Conservation (phyloP, 2,113 vertebrate species). For the Nannobrachium achirus region DNA sequence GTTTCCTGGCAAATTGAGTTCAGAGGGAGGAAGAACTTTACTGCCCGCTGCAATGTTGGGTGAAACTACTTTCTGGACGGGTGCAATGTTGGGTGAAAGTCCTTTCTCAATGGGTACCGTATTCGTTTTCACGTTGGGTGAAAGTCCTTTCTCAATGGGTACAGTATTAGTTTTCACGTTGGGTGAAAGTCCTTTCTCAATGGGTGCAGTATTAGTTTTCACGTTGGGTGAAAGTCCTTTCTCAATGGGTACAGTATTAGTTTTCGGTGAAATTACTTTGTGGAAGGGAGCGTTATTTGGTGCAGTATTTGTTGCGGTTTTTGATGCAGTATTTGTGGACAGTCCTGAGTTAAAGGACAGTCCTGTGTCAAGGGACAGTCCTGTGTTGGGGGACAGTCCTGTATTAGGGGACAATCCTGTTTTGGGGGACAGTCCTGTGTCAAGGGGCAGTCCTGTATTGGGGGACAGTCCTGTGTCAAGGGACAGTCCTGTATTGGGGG, state of each 20-base stretch:
- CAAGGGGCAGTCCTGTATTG: too few relatives aligned
- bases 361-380: background rate
- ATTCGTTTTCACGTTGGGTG: too few relatives aligned
- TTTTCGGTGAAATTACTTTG: constrained; percentile 31
- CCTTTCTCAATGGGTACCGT: constrained; percentile 27
- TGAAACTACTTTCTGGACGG: constrained; percentile 36
- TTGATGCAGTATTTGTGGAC: background rate
- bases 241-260: constrained; percentile 17
- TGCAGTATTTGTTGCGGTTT: too few relatives aligned
- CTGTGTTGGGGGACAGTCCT: background rate
- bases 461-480: too few relatives aligned
- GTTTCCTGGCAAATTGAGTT: background rate
- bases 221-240: constrained; percentile 28
- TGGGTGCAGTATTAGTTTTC: constrained; percentile 14
- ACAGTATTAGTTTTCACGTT: background rate
- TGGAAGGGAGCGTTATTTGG: background rate
- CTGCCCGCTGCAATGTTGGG: background rate
- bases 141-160: constrained; percentile 35
- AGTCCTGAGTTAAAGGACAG: background rate
- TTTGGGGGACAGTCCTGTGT: background rate
- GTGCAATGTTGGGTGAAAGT: constrained; percentile 47
- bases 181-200: constrained; percentile 36
- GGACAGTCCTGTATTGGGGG: background rate
- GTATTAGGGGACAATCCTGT: background rate
- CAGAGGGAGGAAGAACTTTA: constrained; percentile 28